Base-by-base conservation (phyloP, 2,797 vertebrate species). In the Enteromius treurensis region DNA sequence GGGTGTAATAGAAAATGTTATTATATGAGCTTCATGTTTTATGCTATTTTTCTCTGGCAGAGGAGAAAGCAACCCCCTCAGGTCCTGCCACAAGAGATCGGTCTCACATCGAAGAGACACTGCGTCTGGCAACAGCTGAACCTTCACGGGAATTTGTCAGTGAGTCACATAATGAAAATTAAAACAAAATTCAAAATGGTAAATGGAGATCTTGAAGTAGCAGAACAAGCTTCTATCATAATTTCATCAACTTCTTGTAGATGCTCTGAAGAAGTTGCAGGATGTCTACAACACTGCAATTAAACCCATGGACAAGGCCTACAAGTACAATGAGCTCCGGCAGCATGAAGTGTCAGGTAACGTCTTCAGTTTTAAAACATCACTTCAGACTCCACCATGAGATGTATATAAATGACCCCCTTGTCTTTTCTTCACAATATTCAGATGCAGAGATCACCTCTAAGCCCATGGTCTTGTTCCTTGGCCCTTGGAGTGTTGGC, bases 401-500 rank as follows among this genome's bases (percentile, higher is more conserved):
- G 14, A 7, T 8, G 32, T 21, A 47, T 10, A 6, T 10, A 32
- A 64, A 34, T 60, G 47, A 42, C 64, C n/a, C 5, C 47, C 7
- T 37, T 21, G 3, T 74, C 64, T 51, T 79, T 42, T 77, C 34
- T 53, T 42, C 9, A 26, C 58, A 34, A 37, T n/a, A 9, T 76
- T 71, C 64, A 99, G 98, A 99, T 93, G 98, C 97, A 85, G 98
- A 99, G 93, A 99, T 99, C 80, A 97, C 96, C 69, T 99, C 98
- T 88, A 99, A 99, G 90, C 98, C 98, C 4, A 97, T 99, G 98
- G 97, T 99, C 88, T 92, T 99, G 79, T 99, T 99, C 92, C 93
- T 99, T 91, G 98, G 98, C 89, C 98, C 98, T 7, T 99, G 98
- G 98, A 99, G 98, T 0, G 98, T 99, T 77, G 98, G 98, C 91